Evolutionary conservation across 2,888 invertebrate species (phyloP).

Genomic region (Cantharis rufa): DNA sequence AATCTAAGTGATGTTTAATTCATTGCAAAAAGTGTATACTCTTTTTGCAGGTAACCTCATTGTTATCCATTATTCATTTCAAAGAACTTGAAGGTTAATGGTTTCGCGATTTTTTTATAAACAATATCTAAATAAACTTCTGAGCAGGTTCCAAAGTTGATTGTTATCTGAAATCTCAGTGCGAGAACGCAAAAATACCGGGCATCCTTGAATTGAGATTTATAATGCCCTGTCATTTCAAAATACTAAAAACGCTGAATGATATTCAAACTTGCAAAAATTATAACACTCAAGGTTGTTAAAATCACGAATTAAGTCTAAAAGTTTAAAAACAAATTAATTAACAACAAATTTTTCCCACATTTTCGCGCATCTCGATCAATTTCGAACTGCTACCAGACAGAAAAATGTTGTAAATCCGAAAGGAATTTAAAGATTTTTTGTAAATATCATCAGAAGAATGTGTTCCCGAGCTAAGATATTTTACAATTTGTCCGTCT

Average conservation of each 20-base stretch:
- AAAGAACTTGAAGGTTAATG: conserved; percentile 25
- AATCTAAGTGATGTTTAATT: not conserved
- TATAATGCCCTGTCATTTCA: conserved; percentile 20
- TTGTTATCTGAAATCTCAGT: conserved; percentile 25
- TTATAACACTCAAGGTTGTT: conserved; percentile 9
- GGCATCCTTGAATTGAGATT: conserved; percentile 29
- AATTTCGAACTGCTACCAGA: not conserved
- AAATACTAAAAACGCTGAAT: conserved; percentile 16
- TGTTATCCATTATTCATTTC: conserved; percentile 12
- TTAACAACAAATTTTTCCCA: not conserved
- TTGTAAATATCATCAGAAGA: not conserved
- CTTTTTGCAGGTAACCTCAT: conserved; percentile 6
- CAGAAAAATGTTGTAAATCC: not conserved
- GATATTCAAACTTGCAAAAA: conserved; percentile 12
- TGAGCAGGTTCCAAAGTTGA: conserved; percentile 27
- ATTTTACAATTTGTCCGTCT: not conserved
- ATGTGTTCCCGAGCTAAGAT: not conserved
- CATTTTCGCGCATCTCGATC: not conserved
- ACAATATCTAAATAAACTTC: conserved; percentile 28
- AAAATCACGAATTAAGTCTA: not conserved
- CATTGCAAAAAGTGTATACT: not conserved
- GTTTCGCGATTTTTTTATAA: conserved; percentile 20
- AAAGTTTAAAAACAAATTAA: not conserved
- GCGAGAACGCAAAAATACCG: conserved; percentile 25
- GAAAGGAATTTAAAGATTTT: not conserved